phyloP scores from a whole-genome alignment of 2,113 vertebrate species.

The Dermatemys mawii region DNA sequence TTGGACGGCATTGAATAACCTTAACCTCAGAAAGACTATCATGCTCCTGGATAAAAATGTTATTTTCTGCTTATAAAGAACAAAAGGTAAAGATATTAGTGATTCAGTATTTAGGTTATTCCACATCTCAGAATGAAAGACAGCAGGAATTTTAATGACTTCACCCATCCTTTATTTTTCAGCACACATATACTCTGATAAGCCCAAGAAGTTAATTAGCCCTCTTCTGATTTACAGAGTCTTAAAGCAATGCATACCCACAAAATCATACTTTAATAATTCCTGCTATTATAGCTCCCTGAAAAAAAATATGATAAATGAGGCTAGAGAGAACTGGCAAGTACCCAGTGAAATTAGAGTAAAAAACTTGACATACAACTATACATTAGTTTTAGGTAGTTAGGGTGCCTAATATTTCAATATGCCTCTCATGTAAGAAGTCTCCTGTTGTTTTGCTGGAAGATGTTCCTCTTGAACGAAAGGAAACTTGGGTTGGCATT shows the following conservation, averaged over 20 bases:
- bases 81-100: constrained; percentile 29
- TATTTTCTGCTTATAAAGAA: constrained; percentile 43
- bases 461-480: constrained; percentile 35
- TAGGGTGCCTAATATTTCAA: background rate
- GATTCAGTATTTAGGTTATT: constrained; percentile 13
- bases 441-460: constrained; percentile 29
- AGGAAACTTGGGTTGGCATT: background rate
- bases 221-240: background rate
- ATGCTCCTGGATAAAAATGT: constrained; percentile 19
- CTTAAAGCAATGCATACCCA: background rate
- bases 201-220: constrained; percentile 3
- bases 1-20: constrained; percentile 48
- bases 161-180: background rate
- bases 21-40: constrained; percentile 36
- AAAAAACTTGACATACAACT: background rate
- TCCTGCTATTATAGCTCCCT: background rate
- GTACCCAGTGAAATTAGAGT: constrained; percentile 8
- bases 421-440: background rate
- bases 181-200: background rate
- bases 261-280: background rate
- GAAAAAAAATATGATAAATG: background rate
- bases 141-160: background rate
- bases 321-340: constrained; percentile 3
- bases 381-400: constrained; percentile 40
- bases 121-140: background rate